phyloP scores from a whole-genome alignment of 2,888 invertebrate genomes.

The Sipha maydis region DNA sequence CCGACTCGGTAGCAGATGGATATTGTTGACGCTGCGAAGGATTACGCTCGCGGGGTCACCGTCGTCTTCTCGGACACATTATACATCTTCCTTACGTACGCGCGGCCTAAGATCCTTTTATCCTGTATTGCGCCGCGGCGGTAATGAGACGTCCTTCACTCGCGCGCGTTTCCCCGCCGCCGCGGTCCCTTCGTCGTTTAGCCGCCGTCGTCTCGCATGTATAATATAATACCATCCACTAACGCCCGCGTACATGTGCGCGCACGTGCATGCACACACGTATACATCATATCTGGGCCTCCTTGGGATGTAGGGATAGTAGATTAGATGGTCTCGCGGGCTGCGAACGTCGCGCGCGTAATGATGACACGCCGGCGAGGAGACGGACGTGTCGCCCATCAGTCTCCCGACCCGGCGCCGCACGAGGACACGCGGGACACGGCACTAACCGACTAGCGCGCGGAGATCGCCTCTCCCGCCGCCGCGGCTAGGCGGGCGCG shows the following conservation, averaged over 20 bases:
- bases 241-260: background rate
- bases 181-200: background rate
- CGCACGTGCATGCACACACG: background rate
- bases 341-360: background rate
- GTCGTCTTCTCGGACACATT: conserved; percentile 55
- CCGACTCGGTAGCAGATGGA: background rate
- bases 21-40: background rate
- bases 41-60: background rate
- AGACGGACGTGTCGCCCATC: conserved; percentile 56
- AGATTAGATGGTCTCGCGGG: background rate
- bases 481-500: background rate
- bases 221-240: background rate
- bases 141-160: conserved; percentile 58
- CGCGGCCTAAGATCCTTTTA: conserved; percentile 38
- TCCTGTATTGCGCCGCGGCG: background rate
- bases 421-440: no score
- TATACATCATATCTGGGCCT: no score
- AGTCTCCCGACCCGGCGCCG: background rate
- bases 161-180: background rate
- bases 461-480: background rate
- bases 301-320: background rate
- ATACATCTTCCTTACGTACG: conserved; percentile 23
- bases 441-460: background rate
- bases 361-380: background rate
- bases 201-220: conserved; percentile 1